Conservation (phyloP, 2,888 invertebrate genomes). For the Dryococelus australis region DNA sequence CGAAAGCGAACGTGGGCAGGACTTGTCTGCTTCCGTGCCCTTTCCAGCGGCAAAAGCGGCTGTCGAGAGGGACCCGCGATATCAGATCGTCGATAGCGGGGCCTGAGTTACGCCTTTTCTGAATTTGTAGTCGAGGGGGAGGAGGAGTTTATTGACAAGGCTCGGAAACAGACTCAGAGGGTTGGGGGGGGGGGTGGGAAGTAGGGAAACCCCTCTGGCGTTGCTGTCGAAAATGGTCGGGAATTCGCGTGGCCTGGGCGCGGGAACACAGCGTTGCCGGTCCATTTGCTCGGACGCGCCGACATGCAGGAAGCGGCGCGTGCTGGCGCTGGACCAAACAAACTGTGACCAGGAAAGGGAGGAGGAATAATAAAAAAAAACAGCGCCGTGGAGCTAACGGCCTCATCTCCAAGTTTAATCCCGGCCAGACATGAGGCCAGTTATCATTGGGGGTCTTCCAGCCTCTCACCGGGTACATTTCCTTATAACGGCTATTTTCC, state of each 20-base stretch:
- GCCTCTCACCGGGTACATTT: slow-evolving; percentile 35
- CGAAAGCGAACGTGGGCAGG: too few relatives aligned
- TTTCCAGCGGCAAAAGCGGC: too few relatives aligned
- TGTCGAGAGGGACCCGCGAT: background rate
- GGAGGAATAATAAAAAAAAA: slow-evolving; percentile 30
- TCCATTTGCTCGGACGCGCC: slow-evolving; percentile 17
- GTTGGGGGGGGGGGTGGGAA: too few relatives aligned
- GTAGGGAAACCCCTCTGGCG: background rate
- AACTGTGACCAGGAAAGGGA: slow-evolving; percentile 24
- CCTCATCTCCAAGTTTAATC: slow-evolving; percentile 36
- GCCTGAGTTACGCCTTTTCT: background rate
- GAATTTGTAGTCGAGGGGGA: slow-evolving; percentile 6
- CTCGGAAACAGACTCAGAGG: background rate
- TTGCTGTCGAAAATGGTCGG: background rate
- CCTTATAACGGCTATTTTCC: slow-evolving; percentile 40
- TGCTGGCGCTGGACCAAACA: slow-evolving; percentile 22
- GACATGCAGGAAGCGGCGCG: background rate
- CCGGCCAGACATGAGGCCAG: slow-evolving; percentile 25
- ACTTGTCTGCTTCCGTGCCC: too few relatives aligned
- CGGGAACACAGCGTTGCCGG: background rate
- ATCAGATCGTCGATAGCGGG: background rate
- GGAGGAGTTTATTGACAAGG: background rate
- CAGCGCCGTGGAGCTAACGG: slow-evolving; percentile 25
- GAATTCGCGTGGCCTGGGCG: background rate
- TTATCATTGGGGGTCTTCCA: slow-evolving; percentile 20